Evolutionary conservation across 1,140 invertebrate species (phyloP), one percentile per base, ranked within the genome.

Genomic region (Drosophila leontia): DNA sequence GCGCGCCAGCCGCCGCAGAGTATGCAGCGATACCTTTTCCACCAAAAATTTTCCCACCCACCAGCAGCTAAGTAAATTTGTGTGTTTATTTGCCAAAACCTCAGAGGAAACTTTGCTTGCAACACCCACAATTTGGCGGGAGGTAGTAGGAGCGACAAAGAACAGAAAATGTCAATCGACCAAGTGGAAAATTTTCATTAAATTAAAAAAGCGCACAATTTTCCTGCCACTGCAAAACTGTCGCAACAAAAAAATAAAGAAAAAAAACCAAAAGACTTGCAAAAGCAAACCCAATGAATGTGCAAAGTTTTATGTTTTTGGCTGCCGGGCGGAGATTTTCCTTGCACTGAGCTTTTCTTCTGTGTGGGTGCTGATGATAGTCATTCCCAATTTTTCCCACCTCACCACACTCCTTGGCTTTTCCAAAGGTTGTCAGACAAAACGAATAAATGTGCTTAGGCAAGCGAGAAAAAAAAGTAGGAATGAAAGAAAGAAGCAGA

Each of bases 101-200:
- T 81, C 81, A 76, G 77, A 71, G 87, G 82, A 76, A 81, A 65
- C 59, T 74, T 63, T 57, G 58, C 59, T 47, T 72, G 82, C 82
- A 65, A 68, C 69, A 82, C 47, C 60, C 77, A 72, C 45, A 23
- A 17, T 37, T 13, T 32, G 13, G 19, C n/a, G 39, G 53, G 42
- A 26, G 44, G 59, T 59, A 42, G 63, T 59, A 42, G 63, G 59
- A 77, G 57, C 72, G 44, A 74, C 77, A 63, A 84, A 63, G 75
- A 75, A 91, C 79, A 82, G 68, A 91, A 87, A 91, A 84, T 91
- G 88, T 91, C 88, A 91, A 91, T 91, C 88, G 88, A 86, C 88
- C 83, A 91, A 91, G 88, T 88, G 88, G 88, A 91, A 91, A 91
- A 91, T 91, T 91, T 91, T 91, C 88, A 91, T 91, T 91, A 91